Conservation (phyloP, 1,140 invertebrate species). For the Lordiphosa clarofinis region DNA sequence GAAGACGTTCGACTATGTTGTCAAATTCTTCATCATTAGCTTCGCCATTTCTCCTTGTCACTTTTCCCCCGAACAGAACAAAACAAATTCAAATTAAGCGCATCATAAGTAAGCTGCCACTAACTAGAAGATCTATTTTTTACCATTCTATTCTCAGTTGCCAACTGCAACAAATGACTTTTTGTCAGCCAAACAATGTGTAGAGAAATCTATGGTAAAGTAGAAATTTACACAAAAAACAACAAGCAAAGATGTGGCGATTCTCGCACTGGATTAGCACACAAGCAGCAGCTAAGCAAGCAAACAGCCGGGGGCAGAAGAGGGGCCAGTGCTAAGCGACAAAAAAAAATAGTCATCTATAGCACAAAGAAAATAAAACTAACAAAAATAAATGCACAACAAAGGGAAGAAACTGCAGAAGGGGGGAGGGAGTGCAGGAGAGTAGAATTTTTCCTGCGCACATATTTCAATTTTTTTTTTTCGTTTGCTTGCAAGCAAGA, state of each 20-base stretch:
- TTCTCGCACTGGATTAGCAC: slow-evolving; percentile 60
- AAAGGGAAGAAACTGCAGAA: slow-evolving; percentile 33
- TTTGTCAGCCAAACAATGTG: slow-evolving; percentile 51
- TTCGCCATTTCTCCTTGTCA: slow-evolving; percentile 29
- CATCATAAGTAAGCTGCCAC: slow-evolving; percentile 28
- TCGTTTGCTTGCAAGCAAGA: slow-evolving; percentile 20
- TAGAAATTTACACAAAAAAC: slow-evolving; percentile 10
- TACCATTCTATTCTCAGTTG: slow-evolving; percentile 28
- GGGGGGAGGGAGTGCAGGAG: slow-evolving; percentile 2
- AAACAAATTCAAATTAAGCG: slow-evolving; percentile 67
- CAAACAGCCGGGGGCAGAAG: slow-evolving; percentile 2
- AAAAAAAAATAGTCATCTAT: slow-evolving; percentile 10
- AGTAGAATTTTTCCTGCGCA: slow-evolving; percentile 20
- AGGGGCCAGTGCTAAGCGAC: neutral
- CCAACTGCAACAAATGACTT: slow-evolving; percentile 50
- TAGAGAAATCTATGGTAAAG: slow-evolving; percentile 52
- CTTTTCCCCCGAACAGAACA: slow-evolving; percentile 17
- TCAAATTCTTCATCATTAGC: too few relatives aligned
- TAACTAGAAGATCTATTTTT: slow-evolving; percentile 16
- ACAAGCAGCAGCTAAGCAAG: slow-evolving; percentile 34
- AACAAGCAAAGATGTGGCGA: neutral
- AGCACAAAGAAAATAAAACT: slow-evolving; percentile 17
- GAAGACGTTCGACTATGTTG: too few relatives aligned
- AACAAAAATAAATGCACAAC: slow-evolving; percentile 53
- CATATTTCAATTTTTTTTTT: slow-evolving; percentile 55